Percentiles rank a stretch among this genome's conserved stretches.
Conservation (phyloP, 2,113 vertebrate species). For the Oreocharis arfaki region DNA sequence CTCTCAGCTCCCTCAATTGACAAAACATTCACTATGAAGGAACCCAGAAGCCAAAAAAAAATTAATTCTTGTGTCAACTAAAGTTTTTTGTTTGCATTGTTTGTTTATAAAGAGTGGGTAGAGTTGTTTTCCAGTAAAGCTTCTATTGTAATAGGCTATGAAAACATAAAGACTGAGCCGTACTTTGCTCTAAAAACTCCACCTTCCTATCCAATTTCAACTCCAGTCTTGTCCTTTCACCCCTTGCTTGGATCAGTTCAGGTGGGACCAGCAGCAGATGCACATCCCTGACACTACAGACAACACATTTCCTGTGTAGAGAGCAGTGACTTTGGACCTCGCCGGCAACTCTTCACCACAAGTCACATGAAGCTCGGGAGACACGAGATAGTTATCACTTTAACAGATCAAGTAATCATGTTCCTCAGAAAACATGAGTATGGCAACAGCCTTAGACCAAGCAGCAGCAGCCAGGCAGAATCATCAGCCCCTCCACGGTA, state of each 20-base stretch:
- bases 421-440: rapidly evolving
- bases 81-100: background rate
- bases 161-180: background rate
- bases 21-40: background rate
- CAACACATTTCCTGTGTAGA: background rate
- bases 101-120: slow-evolving; percentile 14
- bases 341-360: background rate
- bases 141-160: background rate
- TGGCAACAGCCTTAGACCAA: background rate
- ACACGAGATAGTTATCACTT: background rate
- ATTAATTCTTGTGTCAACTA: background rate
- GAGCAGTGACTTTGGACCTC: background rate
- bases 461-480: background rate
- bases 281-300: background rate
- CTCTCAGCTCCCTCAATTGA: background rate
- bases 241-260: background rate
- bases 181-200: background rate
- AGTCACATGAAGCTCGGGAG: background rate
- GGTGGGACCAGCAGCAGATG: background rate
- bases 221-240: background rate
- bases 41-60: background rate
- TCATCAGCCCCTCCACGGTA: background rate
- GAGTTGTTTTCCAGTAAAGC: background rate
- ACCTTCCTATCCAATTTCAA: background rate
- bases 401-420: background rate